phyloP scores from a whole-genome alignment of 2,888 invertebrate species.

The Sussaba pulchella region DNA sequence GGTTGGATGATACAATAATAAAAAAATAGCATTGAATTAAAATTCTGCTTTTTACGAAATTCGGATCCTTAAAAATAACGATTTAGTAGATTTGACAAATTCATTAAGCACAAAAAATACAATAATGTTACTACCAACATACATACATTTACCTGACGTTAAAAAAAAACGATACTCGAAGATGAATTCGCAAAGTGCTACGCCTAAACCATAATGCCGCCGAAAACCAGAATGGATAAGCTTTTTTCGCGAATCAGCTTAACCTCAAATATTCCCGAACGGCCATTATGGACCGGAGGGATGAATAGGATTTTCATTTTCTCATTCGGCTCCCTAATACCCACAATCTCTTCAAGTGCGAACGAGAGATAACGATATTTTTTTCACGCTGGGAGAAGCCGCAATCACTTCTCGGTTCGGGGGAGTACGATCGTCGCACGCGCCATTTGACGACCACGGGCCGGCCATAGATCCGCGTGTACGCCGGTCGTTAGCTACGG shows the following conservation, averaged over 20 bases:
- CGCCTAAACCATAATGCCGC: no score
- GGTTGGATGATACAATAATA: no score
- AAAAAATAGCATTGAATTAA: no score
- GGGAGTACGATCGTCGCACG: slow-evolving; percentile 55
- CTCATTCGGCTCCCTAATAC: neutral
- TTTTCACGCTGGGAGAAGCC: slow-evolving; percentile 31
- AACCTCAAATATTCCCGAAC: slow-evolving; percentile 9
- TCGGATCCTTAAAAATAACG: no score
- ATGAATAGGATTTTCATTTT: slow-evolving; percentile 27
- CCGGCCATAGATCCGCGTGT: slow-evolving; percentile 54
- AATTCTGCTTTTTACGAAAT: no score
- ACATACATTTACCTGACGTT: no score
- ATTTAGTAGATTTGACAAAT: no score
- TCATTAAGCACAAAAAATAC: no score
- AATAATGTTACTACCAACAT: no score
- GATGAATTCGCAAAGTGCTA: no score
- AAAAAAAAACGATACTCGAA: no score
- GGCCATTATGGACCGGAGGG: slow-evolving; percentile 1
- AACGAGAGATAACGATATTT: slow-evolving; percentile 48
- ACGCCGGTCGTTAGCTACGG: slow-evolving; percentile 72
- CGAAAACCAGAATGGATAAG: neutral
- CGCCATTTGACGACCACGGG: slow-evolving; percentile 71
- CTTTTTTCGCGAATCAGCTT: slow-evolving; percentile 14
- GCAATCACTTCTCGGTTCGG: slow-evolving; percentile 29
- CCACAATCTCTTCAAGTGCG: slow-evolving; percentile 48